A percentile compares a stretch with the other conserved stretches of the same genome.
phyloP scores from a whole-genome alignment of 2,888 invertebrate genomes.

The Psylliodes chrysocephalus region DNA sequence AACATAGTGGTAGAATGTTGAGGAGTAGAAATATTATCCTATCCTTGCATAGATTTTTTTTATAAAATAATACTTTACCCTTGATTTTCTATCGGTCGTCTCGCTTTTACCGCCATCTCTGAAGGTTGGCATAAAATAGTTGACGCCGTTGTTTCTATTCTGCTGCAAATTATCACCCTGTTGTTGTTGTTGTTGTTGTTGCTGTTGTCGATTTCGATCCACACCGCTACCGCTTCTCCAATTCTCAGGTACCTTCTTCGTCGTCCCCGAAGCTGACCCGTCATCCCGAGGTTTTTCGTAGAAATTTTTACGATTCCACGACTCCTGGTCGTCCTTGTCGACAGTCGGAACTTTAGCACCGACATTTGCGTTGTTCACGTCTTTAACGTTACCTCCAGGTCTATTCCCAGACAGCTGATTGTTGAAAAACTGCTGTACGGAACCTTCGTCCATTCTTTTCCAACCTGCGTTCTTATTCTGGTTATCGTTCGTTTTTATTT shows the following conservation, averaged over 20 bases:
- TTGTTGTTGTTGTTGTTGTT: too few species aligned
- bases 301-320: not conserved
- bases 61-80: too few species aligned
- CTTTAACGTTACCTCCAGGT: too few species aligned
- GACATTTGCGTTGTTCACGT: not conserved
- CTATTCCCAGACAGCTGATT: not conserved
- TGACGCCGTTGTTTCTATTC: not conserved
- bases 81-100: not conserved
- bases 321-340: not conserved
- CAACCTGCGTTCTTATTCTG: not conserved
- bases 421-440: not conserved
- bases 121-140: slow-evolving; percentile 39
- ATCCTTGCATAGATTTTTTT: too few species aligned
- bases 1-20: too few species aligned
- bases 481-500: too few species aligned
- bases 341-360: not conserved
- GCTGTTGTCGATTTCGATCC: not conserved
- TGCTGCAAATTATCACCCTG: too few species aligned
- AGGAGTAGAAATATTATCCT: too few species aligned
- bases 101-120: not conserved
- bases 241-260: slow-evolving; percentile 7
- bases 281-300: not conserved
- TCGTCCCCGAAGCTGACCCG: not conserved
- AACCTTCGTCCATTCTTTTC: not conserved
- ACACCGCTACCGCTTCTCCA: slow-evolving; percentile 1